Base-by-base conservation (phyloP, 2,113 vertebrate species). In the Halcyon malimbica region DNA sequence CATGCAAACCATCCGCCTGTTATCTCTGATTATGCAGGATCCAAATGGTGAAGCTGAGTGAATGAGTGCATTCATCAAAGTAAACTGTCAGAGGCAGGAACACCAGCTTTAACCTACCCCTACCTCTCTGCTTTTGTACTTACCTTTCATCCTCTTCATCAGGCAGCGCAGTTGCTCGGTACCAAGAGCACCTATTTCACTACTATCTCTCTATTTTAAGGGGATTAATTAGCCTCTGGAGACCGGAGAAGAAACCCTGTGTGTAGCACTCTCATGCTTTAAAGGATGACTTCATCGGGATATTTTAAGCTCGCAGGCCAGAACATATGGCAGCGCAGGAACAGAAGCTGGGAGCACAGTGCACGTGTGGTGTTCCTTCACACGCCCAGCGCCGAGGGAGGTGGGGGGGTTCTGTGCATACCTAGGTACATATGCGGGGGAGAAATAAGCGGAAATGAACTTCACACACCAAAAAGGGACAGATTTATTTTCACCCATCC, bases 1-100 rank as follows among this genome's bases (percentile, higher is more conserved):
- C 97, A 98, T 97, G 97, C 97, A 97, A 96, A 95, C 97, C 97
- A 94, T 97, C 97, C 94, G 94, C 96, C 97, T 96, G 97, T 83
- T 95, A 93, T 94, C 94, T 95, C 95, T 97, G 97, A 98, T 98
- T 98, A 97, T 97, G 97, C 97, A 97, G 97, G 96, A 97, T 73
- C 44, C 97, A 96, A 96, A 97, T 94, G 96, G 97, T 93, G 97
- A 95, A 94, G 87, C 92, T 96, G 97, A 97, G 96, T 92, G 95
- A 96, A 97, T 93, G 96, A 95, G 95, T 84, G 46, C 78, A 92
- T 94, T 97, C 98, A 97, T 98, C 96, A 97, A 97, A 98, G 97
- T 91, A 94, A 94, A 81, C 97, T 93, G 50, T 90, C 88, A 94
- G 93, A 87, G 89, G 85, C 96, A 77, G 95, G 37, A 81, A 87